A percentile compares a stretch with the other conserved stretches of the same genome.
Evolutionary conservation across 1,140 invertebrate species (phyloP).

Genomic region (Luehdorfia chinensis): DNA sequence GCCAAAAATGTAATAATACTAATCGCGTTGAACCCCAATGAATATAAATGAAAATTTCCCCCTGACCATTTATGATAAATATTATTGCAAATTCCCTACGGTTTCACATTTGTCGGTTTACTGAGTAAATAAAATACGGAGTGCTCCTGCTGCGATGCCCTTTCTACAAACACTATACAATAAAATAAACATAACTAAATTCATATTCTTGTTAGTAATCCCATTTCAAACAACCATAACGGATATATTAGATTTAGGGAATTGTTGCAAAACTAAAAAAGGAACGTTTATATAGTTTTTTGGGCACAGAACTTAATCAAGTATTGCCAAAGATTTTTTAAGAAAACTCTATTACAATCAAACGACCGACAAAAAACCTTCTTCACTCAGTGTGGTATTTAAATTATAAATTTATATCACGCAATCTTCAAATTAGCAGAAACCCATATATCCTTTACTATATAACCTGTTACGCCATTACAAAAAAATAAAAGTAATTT

Average conservation of each 20-base stretch:
- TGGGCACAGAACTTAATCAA: too few relatives aligned
- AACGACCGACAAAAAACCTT: too few relatives aligned
- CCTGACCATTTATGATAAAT: constrained; percentile 33
- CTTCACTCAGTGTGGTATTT: too few relatives aligned
- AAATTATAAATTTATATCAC: too few relatives aligned
- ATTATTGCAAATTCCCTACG: constrained; percentile 35
- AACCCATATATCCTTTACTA: too few relatives aligned
- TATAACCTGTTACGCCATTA: too few relatives aligned
- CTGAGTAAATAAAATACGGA: constrained; percentile 17
- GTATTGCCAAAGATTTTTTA: too few relatives aligned
- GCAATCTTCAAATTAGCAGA: too few relatives aligned
- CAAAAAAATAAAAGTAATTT: too few relatives aligned
- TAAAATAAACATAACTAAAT: constrained; percentile 45
- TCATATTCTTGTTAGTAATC: constrained; percentile 37
- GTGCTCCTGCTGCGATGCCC: constrained; percentile 14
- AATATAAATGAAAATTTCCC: constrained; percentile 30
- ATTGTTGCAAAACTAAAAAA: constrained; percentile 1
- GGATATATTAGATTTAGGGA: constrained; percentile 13
- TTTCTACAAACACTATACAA: constrained; percentile 27
- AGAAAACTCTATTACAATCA: too few relatives aligned
- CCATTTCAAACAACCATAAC: constrained; percentile 26
- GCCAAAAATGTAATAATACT: constrained; percentile 5
- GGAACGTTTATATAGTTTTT: too few relatives aligned
- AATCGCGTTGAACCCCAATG: constrained; percentile 7
- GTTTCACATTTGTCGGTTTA: constrained; percentile 27